Percentiles rank a stretch among this genome's conserved stretches.
phyloP scores from a whole-genome alignment of 2,113 vertebrate genomes.

The Archilochus colubris region DNA sequence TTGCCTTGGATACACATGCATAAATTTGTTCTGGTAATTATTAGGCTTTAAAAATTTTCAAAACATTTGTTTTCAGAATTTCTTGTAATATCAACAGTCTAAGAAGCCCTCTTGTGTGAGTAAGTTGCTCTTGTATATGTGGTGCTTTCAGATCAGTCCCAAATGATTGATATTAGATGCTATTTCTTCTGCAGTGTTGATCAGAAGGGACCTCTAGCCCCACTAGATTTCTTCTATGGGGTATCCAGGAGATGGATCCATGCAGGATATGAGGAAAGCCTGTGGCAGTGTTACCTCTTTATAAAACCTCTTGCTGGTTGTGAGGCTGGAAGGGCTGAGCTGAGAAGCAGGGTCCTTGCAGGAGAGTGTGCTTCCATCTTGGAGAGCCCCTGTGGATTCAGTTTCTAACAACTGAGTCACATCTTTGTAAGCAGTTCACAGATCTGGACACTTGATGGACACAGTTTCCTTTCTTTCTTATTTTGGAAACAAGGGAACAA shows the following conservation, averaged over 20 bases:
- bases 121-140: neutral
- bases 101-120: neutral
- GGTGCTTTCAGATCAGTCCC: neutral
- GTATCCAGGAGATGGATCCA: neutral
- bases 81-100: neutral
- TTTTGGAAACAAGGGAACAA: neutral
- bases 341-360: neutral
- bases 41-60: neutral
- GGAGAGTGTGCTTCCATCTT: neutral
- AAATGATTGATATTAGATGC: neutral
- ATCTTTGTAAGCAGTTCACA: neutral
- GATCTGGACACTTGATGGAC: neutral
- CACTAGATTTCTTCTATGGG: neutral
- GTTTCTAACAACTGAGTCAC: neutral
- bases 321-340: neutral
- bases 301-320: neutral
- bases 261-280: neutral
- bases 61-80: neutral
- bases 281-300: neutral
- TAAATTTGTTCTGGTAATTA: neutral
- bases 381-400: neutral
- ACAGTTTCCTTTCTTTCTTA: neutral
- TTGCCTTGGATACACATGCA: neutral
- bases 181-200: neutral
- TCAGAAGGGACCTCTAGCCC: neutral